These are phyloP conservation scores for Pterophyllum scalare DNA, from an alignment of 2,113 vertebrate species.

Conservation along the genomic window DNA sequence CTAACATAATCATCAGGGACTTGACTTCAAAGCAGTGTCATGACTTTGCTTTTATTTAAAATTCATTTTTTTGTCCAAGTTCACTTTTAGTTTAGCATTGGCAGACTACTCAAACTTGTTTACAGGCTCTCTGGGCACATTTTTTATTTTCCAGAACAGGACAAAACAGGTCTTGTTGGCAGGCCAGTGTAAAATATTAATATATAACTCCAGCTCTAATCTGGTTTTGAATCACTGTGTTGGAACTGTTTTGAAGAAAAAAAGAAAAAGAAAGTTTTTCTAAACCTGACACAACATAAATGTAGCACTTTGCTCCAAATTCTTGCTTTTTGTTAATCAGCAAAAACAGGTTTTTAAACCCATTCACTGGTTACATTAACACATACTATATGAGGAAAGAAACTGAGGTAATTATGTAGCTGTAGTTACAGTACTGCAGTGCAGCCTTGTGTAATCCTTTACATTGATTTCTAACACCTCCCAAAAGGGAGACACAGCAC, in stretches of 20 bases:
- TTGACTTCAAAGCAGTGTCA: conserved; percentile 16
- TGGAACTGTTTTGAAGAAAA: conserved; percentile 6
- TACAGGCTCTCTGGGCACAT: conserved; percentile 17
- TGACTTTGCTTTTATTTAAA: background rate
- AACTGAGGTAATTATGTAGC: background rate
- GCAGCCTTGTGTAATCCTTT: background rate
- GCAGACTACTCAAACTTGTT: conserved; percentile 13
- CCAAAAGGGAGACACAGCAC: background rate
- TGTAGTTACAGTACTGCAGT: background rate
- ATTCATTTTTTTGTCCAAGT: background rate
- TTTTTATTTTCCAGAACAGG: background rate
- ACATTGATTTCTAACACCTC: background rate
- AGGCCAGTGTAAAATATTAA: conserved; percentile 50
- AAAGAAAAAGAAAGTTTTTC: background rate
- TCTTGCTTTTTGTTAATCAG: background rate
- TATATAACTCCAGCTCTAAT: conserved; percentile 32
- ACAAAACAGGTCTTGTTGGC: conserved; percentile 13
- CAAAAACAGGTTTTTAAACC: background rate
- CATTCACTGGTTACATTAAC: background rate
- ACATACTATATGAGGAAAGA: background rate
- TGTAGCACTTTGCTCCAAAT: background rate
- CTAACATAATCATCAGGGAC: conserved; percentile 22
- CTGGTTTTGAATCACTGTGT: background rate
- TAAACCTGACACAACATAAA: background rate
- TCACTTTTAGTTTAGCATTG: conserved; percentile 5